Evolutionary conservation across 2,113 vertebrate species (phyloP), one percentile per base, ranked within the genome.

Genomic region (Zootoca vivipara): DNA sequence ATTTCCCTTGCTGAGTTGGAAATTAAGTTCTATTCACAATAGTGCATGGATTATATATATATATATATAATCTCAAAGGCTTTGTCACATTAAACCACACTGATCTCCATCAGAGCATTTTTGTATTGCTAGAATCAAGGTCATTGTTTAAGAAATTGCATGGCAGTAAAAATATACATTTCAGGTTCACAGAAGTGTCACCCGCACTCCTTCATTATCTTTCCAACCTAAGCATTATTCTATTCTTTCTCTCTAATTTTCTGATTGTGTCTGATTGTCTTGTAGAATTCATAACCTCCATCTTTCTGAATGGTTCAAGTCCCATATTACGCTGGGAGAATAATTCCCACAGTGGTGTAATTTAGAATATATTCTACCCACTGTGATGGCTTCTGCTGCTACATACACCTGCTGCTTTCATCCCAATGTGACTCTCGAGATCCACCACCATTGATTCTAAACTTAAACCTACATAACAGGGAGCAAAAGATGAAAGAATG

Each of bases 121-220:
- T 93, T 83, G 40, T 33, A 91, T 79, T 87, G 88, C 30, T 87
- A 81, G 91, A 95, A 94, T 96, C 81, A 91, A 72, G 38, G 91
- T 90, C 92, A 94, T 94, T 95, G 92, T 94, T 96, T 95, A 95
- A 86, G 89, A 92, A 94, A 92, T 83, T 88, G 67, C 93, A 93
- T 88, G 79, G 40, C 87, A 92, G 89, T 91, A 95, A 95, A 87
- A 94, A 91, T 94, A 89, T 9, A 88, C 81, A 91, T 91, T 94
- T 93, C 88, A 85, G 87, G 84, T 93, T 88, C 86, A 93, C 67
- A 90, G 89, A 92, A 94, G 92, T 88, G 87, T 81, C 90, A 92
- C 85, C 89, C 91, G 87, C 93, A 93, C 91, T 79, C 89, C 87
- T 91, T 94, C 91, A 94, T 95, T 95, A 92, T 92, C 90, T 89